Conservation (phyloP, 1,140 invertebrate species). For the Copidosoma floridanum region DNA sequence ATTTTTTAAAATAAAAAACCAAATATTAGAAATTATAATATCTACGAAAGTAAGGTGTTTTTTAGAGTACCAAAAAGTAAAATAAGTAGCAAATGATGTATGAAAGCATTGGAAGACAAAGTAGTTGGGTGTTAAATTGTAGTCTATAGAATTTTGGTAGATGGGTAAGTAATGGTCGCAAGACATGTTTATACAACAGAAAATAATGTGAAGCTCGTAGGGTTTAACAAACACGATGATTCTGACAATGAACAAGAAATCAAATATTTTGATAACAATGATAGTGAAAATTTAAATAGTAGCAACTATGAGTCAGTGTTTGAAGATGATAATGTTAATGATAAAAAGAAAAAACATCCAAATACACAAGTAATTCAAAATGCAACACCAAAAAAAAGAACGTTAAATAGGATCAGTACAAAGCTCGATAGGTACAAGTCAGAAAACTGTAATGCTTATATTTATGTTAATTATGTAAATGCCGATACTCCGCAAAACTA, state of each 20-base stretch:
- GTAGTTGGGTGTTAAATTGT: neutral
- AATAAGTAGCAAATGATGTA: neutral
- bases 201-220: neutral
- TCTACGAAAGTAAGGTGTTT: neutral
- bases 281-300: neutral
- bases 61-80: neutral
- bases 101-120: neutral
- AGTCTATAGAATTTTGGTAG: neutral
- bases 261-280: neutral
- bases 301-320: too few species aligned
- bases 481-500: constrained; percentile 9
- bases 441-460: neutral
- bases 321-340: too few species aligned
- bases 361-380: neutral
- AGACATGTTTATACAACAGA: neutral
- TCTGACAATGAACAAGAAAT: neutral
- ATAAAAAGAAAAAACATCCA: neutral
- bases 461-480: constrained; percentile 8
- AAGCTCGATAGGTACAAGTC: too few species aligned
- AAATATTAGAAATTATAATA: too few species aligned
- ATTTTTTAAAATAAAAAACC: neutral
- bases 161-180: neutral
- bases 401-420: too few species aligned
- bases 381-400: too few species aligned
- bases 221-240: neutral